phyloP scores from a whole-genome alignment of 2,113 vertebrate species.

The Ammodytes dubius region DNA sequence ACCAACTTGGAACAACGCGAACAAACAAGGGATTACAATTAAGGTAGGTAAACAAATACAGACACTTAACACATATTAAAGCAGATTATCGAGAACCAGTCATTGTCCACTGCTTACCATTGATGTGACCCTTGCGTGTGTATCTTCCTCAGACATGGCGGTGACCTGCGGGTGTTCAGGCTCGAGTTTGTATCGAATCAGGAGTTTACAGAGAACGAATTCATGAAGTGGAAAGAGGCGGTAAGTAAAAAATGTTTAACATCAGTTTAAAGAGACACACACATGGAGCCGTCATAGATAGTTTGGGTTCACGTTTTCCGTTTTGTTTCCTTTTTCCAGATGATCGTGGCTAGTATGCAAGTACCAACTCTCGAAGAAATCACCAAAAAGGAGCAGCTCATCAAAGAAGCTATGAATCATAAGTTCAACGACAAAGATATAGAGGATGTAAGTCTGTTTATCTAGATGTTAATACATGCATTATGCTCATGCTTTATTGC shows the following conservation, averaged over 20 bases:
- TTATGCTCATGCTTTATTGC: too few relatives aligned
- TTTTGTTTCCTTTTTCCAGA: conserved; percentile 80
- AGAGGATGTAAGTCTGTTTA: conserved; percentile 90
- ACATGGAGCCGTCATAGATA: neutral
- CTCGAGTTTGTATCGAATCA: conserved; percentile 99
- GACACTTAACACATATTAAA: neutral
- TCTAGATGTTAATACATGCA: neutral
- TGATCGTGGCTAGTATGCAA: conserved; percentile 97
- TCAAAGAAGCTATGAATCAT: conserved; percentile 98
- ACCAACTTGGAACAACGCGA: conserved; percentile 95
- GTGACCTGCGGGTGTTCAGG: conserved; percentile 94
- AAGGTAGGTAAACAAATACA: conserved; percentile 81
- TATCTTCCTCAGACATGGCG: conserved; percentile 89
- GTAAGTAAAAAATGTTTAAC: conserved; percentile 83
- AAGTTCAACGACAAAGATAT: conserved; percentile 99
- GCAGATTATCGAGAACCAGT: neutral
- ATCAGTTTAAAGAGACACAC: neutral
- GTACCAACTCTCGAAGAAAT: conserved; percentile 98
- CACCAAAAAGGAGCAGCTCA: conserved; percentile 96
- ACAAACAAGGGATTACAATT: conserved; percentile 98
- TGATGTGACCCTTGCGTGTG: neutral
- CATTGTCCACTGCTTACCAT: neutral
- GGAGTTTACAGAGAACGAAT: conserved; percentile 97
- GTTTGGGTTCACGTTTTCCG: neutral
- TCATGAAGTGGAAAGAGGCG: conserved; percentile 99